Base-by-base conservation (phyloP, 2,113 vertebrate genomes). In the Morone saxatilis region DNA sequence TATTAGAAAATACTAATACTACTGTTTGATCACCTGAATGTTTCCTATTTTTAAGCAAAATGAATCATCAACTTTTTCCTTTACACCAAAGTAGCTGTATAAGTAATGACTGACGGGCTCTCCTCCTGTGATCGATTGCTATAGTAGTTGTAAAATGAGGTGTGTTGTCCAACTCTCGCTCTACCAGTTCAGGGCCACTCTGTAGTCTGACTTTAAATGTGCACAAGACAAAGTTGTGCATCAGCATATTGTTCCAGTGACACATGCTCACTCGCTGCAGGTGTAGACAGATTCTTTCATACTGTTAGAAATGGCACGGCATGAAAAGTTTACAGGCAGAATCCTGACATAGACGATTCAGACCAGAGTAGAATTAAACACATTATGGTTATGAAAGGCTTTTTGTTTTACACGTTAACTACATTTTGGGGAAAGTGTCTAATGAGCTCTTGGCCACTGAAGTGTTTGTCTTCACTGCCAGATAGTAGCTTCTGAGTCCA, bases 81-180 rank as follows among this genome's bases (percentile, higher is more conserved):
- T 50, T 16, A 5, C 38, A 22, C 54, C 25, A 62, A 56, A 65
- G 67, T 36, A 50, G 6, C 36, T 71, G 17, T 5, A 36, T 4
- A 53, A 45, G 3, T 59, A 65, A 77, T 77, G 50, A 71, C 56
- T 77, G 60, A 51, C 57, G 63, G 66, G 25, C 48, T 12, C 8
- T 19, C 16, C 36, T 61, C 13, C 6, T 82, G 17, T 54, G 9
- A 54, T 62, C 40, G 40, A 47, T 5, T 40, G 5, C 40, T 61
- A n/a, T n/a, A 2, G 17, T 36, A 38, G 22, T 40, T 54, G 40
- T 13, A 36, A 54, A 53, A 16, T 71, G 2, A 43, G 71, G 25
- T 45, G n/a, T 14, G 48, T 10, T 62, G 4, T 16, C 66, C 43
- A 78, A 12, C 47, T 53, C 7, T 62, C 22, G 31, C 8, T 74